Base-by-base conservation (phyloP, 1,140 invertebrate species). In the Drosophila paulistorum region DNA sequence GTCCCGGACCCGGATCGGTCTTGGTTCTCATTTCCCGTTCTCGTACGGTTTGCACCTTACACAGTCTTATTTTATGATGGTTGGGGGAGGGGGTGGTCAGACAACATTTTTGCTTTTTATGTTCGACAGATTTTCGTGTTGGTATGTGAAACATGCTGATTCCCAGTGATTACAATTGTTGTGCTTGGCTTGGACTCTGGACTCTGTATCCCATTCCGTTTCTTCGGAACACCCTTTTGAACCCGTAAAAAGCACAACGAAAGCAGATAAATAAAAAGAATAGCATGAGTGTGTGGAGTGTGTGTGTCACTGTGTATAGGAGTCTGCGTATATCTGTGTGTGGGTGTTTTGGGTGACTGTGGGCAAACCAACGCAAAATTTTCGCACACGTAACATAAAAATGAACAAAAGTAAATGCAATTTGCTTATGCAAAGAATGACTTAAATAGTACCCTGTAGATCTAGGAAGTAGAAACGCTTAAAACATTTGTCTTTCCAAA, bases 91-190 rank as follows among this genome's bases (percentile, higher is more conserved):
- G 69, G 4, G 17, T 17, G 45, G 45, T 51, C 45, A 23, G 58
- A 58, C 72, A 87, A 79, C 79, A 87, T 86, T 86, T 87, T 86
- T 87, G 72, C 73, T 82, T 86, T 83, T 86, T 86, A 86, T 86
- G 83, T 89, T 89, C 84, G 80, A 87, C 84, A 87, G 84, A 87
- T 87, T 87, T 89, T 87, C 80, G 80, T 87, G 84, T 87, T 87
- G 84, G 84, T 89, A 87, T 87, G 80, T 87, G 84, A 87, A 87
- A 87, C 84, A 87, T 84, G 84, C 84, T 87, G 84, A 87, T 87
- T 87, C 84, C 73, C 84, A 89, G 84, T 87, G 84, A 87, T 87
- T 87, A 87, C 83, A 89, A 87, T 84, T 87, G 83, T 84, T 86
- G 83, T 83, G 70, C 73, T 71, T 59, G 57, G 57, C 73, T 63